Percentiles rank a stretch among this genome's conserved stretches.
Conservation (phyloP, 2,797 vertebrate species). For the Hyperoplus immaculatus region DNA sequence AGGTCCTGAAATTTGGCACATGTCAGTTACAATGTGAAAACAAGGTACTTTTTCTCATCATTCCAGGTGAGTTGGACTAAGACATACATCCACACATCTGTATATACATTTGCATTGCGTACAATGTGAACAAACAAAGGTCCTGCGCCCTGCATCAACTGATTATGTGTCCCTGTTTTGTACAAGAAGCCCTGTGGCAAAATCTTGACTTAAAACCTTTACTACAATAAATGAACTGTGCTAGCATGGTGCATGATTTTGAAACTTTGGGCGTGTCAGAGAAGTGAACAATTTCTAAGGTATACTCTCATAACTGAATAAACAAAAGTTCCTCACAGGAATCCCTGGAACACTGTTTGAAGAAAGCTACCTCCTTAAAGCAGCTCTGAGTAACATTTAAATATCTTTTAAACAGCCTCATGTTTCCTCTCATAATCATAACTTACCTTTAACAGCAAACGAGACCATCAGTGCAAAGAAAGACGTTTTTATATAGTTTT, state of each 20-base stretch:
- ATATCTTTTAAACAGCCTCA: no score
- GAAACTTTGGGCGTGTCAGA: not conserved
- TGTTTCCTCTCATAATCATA: no score
- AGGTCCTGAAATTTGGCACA: slow-evolving; percentile 91
- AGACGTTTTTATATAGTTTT: no score
- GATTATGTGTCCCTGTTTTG: not conserved
- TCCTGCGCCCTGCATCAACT: not conserved
- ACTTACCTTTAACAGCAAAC: no score
- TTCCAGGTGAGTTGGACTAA: slow-evolving; percentile 85
- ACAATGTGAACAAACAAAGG: not conserved
- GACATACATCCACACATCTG: not conserved
- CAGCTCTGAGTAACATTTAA: no score
- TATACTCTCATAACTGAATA: no score
- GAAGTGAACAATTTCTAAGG: no score
- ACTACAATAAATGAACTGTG: not conserved
- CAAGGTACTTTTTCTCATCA: slow-evolving; percentile 88
- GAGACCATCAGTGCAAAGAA: no score
- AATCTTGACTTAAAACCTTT: not conserved
- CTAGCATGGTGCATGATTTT: not conserved
- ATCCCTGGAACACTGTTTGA: no score
- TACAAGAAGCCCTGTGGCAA: not conserved
- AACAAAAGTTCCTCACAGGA: no score
- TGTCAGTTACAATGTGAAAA: slow-evolving; percentile 81
- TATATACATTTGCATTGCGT: not conserved
- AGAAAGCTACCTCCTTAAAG: no score